Base-by-base conservation (phyloP, 2,797 vertebrate species). In the Rhinogobio ventralis region DNA sequence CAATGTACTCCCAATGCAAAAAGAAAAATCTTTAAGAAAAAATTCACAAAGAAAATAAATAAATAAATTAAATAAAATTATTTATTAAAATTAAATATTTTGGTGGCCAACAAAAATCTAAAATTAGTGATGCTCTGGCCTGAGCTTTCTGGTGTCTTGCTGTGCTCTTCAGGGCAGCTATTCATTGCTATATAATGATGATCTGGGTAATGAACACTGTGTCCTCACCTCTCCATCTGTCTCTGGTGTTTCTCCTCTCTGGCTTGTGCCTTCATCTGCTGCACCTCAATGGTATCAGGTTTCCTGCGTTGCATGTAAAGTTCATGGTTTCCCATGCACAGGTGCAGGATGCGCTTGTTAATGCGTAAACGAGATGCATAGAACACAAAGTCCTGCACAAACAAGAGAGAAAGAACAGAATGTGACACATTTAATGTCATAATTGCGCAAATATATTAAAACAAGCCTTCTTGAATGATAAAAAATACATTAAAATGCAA, bases 221-320 rank as follows among this genome's bases (percentile, higher is more conserved):
- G 25, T 10, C 11, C 39, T 68, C 57, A 86, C 90, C 97, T 96
- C 93, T 99, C 98, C 93, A 97, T 89, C 84, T 98, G 95, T 78
- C 95, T 98, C 93, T 98, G 96, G 86, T 96, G 95, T 92, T 97
- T 96, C 92, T 99, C 97, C 86, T 98, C 96, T 15, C 95, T 94
- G 85, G 98, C 97, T 92, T 99, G 97, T 53, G 97, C 96, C 93
- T 98, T 99, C 98, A 99, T 99, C 94, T 99, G 98, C 91, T 99
- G 98, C 30, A 99, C 97, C 91, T 99, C 98, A 33, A 99, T 99
- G 90, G 93, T 97, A 93, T 99, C 97, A 0, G 97, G 90, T 91
- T 98, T 98, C 87, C 98, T 94, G 87, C 98, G 97, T 71, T 96
- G 95, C 95, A 97, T 97, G 88, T 98, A 99, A 89, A 98, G 94